Evolutionary conservation across 2,797 vertebrate genomes (phyloP), one percentile per base, ranked within the genome.

Genomic region (Spheniscus humboldti): DNA sequence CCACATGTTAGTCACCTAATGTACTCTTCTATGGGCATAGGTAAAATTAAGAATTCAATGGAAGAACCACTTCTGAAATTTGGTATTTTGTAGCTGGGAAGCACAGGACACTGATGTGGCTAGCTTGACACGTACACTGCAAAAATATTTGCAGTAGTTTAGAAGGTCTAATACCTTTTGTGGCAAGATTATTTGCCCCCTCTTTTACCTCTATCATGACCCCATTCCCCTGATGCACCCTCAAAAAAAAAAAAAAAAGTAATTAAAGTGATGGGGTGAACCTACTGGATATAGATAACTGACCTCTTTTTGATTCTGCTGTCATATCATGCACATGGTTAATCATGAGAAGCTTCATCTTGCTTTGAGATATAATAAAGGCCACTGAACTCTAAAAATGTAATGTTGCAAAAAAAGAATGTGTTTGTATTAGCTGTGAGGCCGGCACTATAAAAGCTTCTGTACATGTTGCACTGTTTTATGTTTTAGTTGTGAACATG

Each of bases 311-410:
- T 95, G 86, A 89, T 96, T 93, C 75, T 92, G 55, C 68, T 95
- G 66, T 80, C 72, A 37, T 82, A 69, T 91, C 80, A 33, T 19
- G 62, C 76, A 92, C 81, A 81, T 96, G 91, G 85, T 64, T 88
- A 93, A 81, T 84, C 88, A 92, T 89, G 85, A 94, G 95, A 94
- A 96, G 78, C 33, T 91, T 78, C 62, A 35, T 93, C 91, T 89
- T 94, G 52, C 62, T 92, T 74, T 73, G 85, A 81, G 87, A 93
- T 92, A 94, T 86, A 94, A 97, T 78, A 80, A 92, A 80, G 90
- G 79, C 74, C 74, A 85, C 79, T 94, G 95, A 95, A 95, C 95
- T 96, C 86, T 64, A 77, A 92, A 95, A 96, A 91, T 77, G 69
- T 74, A 94, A 52, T 72, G 88, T 95, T 92, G 92, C 71, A 90